phyloP scores from a whole-genome alignment of 1,140 invertebrate genomes.

The Drosophila sechellia region DNA sequence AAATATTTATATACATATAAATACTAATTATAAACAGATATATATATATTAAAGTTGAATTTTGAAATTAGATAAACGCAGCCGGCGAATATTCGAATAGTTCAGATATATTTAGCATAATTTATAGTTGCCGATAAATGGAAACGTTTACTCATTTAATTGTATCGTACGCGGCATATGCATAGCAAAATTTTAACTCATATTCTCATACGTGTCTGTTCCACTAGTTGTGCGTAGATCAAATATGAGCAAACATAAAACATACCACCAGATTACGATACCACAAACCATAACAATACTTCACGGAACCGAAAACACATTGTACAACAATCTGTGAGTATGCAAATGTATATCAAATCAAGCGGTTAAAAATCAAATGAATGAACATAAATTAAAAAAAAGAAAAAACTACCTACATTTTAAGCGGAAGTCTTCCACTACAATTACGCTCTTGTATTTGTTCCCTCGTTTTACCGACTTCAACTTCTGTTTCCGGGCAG shows the following conservation, averaged over 20 bases:
- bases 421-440: conserved; percentile 84
- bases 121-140: conserved; percentile 51
- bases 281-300: conserved; percentile 16
- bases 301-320: conserved; percentile 9
- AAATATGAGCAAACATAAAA: conserved; percentile 51
- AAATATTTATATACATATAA: conserved; percentile 44
- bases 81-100: conserved; percentile 35
- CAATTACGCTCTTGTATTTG: conserved; percentile 68
- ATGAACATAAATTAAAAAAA: conserved; percentile 4
- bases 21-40: conserved; percentile 22
- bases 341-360: conserved; percentile 43
- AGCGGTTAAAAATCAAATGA: conserved; percentile 53
- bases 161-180: conserved; percentile 42
- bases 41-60: conserved; percentile 69
- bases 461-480: conserved; percentile 31
- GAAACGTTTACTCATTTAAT: conserved; percentile 63
- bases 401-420: conserved; percentile 64
- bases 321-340: conserved; percentile 29
- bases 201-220: conserved; percentile 61
- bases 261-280: conserved; percentile 36
- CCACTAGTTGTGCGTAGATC: conserved; percentile 55
- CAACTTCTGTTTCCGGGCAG: conserved; percentile 17
- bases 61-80: conserved; percentile 50
- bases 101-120: conserved; percentile 54
- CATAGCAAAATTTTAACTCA: conserved; percentile 68